phyloP scores from a whole-genome alignment of 2,888 invertebrate genomes.

The Aromia moschata region DNA sequence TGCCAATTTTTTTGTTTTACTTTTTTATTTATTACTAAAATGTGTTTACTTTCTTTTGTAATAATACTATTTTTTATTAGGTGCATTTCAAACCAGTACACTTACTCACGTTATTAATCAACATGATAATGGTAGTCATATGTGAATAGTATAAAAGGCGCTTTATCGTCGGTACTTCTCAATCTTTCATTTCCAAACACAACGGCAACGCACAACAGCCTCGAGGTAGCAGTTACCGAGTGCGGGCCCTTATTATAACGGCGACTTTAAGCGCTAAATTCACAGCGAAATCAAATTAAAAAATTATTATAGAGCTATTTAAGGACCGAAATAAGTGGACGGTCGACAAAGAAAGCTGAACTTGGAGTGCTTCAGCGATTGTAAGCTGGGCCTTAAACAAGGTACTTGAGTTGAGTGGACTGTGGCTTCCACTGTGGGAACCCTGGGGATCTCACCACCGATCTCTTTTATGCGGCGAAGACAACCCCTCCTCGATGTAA shows the following conservation, averaged over 20 bases:
- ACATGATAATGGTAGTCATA: too few species aligned
- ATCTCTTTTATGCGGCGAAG: constrained; percentile 35
- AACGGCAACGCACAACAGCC: neutral
- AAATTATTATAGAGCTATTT: constrained; percentile 45
- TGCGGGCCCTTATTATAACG: constrained; percentile 1
- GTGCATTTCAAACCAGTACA: too few species aligned
- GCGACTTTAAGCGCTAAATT: constrained; percentile 37
- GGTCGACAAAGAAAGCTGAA: constrained; percentile 51
- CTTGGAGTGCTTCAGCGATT: constrained; percentile 47
- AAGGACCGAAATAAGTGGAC: constrained; percentile 44
- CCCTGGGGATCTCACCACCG: constrained; percentile 52
- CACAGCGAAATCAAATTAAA: constrained; percentile 42
- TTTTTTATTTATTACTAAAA: too few species aligned
- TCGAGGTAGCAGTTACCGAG: constrained; percentile 9
- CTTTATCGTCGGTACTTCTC: too few species aligned
- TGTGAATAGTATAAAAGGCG: too few species aligned
- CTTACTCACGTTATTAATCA: too few species aligned
- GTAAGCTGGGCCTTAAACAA: constrained; percentile 48
- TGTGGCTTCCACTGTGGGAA: constrained; percentile 55
- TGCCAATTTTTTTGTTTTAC: too few species aligned
- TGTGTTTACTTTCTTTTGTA: too few species aligned
- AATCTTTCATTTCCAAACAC: neutral
- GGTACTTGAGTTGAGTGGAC: constrained; percentile 55
- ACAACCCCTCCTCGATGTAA: constrained; percentile 21
- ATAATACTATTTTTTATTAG: too few species aligned